Conservation (phyloP, 2,797 vertebrate species). For the Anableps anableps region DNA sequence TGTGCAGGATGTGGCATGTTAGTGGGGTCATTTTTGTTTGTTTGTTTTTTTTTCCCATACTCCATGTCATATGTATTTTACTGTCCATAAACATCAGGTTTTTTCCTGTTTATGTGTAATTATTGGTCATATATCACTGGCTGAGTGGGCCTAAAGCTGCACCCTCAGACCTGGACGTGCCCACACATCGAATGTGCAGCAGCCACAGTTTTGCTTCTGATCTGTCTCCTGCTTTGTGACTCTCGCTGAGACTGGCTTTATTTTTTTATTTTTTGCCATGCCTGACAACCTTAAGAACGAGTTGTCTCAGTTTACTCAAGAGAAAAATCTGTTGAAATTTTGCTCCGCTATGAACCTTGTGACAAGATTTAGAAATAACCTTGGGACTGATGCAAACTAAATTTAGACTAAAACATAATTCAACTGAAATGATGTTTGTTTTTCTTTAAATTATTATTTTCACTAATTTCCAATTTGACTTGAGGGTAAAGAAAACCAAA, state of each 20-base stretch:
- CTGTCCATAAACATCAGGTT: conserved; percentile 76
- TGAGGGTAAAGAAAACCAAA: conserved; percentile 44
- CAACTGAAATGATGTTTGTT: too few relatives aligned
- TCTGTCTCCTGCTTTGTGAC: conserved; percentile 76
- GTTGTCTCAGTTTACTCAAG: conserved; percentile 1
- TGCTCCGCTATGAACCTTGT: conserved; percentile 15
- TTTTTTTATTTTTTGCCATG: neutral
- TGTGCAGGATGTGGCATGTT: conserved; percentile 77
- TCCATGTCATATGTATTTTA: conserved; percentile 80
- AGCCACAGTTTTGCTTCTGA: conserved; percentile 80
- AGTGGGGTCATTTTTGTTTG: conserved; percentile 70
- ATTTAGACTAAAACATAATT: neutral
- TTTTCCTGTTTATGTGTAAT: conserved; percentile 78
- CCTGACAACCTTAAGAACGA: neutral
- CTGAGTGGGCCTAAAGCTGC: conserved; percentile 73
- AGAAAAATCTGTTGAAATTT: conserved; percentile 13
- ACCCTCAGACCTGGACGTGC: conserved; percentile 71
- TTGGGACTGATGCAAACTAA: neutral
- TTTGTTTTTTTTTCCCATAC: conserved; percentile 61
- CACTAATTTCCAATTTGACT: conserved; percentile 5
- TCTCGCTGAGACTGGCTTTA: conserved; percentile 64
- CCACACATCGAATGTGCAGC: conserved; percentile 78
- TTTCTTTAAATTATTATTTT: neutral
- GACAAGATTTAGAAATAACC: conserved; percentile 1
- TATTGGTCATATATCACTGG: conserved; percentile 78